Percentiles rank a stretch among this genome's conserved stretches.
These are phyloP conservation scores for Achroia grisella DNA, from an alignment of 1,140 invertebrate species.

Conservation along the genomic window DNA sequence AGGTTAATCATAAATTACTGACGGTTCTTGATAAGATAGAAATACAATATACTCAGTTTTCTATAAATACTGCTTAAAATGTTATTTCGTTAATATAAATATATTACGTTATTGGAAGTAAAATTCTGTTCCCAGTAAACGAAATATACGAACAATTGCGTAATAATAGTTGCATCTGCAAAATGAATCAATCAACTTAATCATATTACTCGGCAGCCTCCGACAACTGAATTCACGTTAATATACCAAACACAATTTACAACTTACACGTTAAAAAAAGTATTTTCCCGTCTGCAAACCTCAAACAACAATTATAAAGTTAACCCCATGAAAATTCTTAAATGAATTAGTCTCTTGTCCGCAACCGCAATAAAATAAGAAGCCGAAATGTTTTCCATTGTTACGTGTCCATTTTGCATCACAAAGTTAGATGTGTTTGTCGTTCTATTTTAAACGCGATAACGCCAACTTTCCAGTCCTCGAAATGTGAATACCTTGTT, in stretches of 20 bases:
- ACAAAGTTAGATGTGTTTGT: conserved; percentile 67
- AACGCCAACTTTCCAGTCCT: conserved; percentile 68
- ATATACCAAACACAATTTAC: neutral
- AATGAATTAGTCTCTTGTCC: conserved; percentile 7
- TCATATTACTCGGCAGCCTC: no score
- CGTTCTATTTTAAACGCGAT: conserved; percentile 71
- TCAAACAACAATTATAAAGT: conserved; percentile 9
- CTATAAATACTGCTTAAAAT: no score
- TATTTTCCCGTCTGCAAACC: conserved; percentile 14
- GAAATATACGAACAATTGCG: conserved; percentile 10
- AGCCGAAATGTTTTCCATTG: conserved; percentile 18
- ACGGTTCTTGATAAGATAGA: no score
- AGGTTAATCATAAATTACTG: no score
- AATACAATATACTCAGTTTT: no score
- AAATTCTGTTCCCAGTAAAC: conserved; percentile 3
- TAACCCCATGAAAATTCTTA: conserved; percentile 9
- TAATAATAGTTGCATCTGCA: neutral
- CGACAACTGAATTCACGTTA: neutral
- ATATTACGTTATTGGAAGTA: no score
- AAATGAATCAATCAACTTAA: no score
- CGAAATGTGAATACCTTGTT: conserved; percentile 72
- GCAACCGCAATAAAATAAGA: conserved; percentile 23
- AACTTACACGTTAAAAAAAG: no score
- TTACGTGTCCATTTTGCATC: conserved; percentile 62
- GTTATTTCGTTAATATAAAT: no score